phyloP scores from a whole-genome alignment of 2,113 vertebrate genomes.

The Meleagris gallopavo region DNA sequence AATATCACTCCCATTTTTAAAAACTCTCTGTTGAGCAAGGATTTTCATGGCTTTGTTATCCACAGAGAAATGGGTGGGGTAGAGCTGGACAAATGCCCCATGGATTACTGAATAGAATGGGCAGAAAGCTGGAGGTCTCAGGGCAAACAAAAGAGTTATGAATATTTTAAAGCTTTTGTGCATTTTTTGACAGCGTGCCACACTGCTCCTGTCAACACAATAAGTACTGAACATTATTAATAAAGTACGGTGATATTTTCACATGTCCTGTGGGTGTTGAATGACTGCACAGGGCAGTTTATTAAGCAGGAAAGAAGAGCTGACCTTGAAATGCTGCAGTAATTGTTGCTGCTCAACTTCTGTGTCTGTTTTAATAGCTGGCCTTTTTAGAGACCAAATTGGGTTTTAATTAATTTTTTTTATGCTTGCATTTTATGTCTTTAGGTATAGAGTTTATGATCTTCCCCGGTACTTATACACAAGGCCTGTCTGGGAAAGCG shows the following conservation, averaged over 20 bases:
- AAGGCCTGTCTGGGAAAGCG: constrained; percentile 83
- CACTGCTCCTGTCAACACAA: background rate
- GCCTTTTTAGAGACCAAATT: background rate
- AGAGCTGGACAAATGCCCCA: background rate
- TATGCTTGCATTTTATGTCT: background rate
- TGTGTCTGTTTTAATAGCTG: background rate
- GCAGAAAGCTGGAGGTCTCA: background rate
- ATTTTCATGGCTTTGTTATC: background rate
- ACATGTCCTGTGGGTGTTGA: too few relatives aligned
- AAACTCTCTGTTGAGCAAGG: background rate
- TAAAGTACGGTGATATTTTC: background rate
- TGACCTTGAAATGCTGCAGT: background rate
- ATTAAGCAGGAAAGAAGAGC: background rate
- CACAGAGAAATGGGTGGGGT: background rate
- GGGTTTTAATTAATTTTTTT: background rate
- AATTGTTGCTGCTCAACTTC: background rate
- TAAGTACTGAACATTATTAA: background rate
- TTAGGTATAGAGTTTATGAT: constrained; percentile 86
- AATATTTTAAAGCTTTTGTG: background rate
- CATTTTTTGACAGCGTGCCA: background rate
- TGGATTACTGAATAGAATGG: background rate
- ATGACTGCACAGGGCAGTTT: background rate
- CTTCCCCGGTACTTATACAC: constrained; percentile 80
- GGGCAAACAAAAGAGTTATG: background rate
- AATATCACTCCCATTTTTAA: background rate